Percentiles rank a stretch among this genome's conserved stretches.
phyloP scores from a whole-genome alignment of 2,113 vertebrate genomes.

The Mastomys coucha region DNA sequence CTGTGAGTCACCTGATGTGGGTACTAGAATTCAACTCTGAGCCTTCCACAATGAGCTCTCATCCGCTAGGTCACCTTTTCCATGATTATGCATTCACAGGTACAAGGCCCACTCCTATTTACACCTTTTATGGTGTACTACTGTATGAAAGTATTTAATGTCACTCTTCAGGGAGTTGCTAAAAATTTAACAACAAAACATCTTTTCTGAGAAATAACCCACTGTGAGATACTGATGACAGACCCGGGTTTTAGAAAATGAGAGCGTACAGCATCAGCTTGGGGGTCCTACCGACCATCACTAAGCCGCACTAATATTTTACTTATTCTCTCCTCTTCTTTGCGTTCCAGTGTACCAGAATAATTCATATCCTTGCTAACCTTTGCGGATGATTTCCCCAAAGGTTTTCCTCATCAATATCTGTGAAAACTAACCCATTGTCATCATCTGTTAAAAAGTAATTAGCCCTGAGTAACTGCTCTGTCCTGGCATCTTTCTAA shows the following conservation, averaged over 20 bases:
- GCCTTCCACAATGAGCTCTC: not conserved
- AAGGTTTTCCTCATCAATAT: conserved; percentile 88
- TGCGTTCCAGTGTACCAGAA: conserved; percentile 83
- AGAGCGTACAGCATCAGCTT: conserved; percentile 84
- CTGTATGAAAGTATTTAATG: conserved; percentile 78
- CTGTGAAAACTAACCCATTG: conserved; percentile 87
- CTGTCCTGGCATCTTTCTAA: conserved; percentile 87
- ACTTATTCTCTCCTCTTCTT: conserved; percentile 84
- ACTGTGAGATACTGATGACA: conserved; percentile 82
- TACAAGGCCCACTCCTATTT: not conserved
- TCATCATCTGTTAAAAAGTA: conserved; percentile 89
- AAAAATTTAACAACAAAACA: conserved; percentile 84
- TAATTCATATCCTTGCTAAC: conserved; percentile 90
- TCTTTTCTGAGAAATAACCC: conserved; percentile 82
- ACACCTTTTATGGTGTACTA: conserved; percentile 72
- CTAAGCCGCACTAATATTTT: conserved; percentile 83
- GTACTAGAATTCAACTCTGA: not conserved
- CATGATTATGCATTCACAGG: conserved; percentile 40
- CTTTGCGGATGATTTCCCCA: conserved; percentile 90
- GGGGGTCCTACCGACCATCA: conserved; percentile 86
- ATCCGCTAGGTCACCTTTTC: not conserved
- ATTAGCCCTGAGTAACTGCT: conserved; percentile 90
- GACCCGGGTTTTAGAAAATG: conserved; percentile 84
- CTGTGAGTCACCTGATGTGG: not conserved
- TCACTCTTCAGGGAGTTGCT: conserved; percentile 80